Conservation (phyloP, 2,888 invertebrate genomes). For the Cheiracanthium punctorium region DNA sequence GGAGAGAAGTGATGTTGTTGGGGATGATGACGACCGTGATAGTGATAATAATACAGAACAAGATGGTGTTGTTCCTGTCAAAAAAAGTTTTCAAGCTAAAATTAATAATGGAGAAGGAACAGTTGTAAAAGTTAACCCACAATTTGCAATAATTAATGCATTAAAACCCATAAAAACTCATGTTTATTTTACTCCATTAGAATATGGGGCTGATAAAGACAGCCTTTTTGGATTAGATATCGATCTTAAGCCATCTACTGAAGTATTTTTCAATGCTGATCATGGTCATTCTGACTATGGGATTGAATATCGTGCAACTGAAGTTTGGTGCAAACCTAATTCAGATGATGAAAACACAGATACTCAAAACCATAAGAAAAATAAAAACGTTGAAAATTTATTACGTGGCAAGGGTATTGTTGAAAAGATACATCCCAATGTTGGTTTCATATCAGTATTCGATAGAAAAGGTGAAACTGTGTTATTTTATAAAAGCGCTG, state of each 20-base stretch:
- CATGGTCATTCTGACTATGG: conserved; percentile 27
- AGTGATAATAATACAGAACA: background rate
- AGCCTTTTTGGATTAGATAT: conserved; percentile 35
- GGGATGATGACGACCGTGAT: background rate
- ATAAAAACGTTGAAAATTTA: background rate
- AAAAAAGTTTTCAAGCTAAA: background rate
- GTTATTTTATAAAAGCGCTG: conserved; percentile 38
- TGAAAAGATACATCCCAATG: conserved; percentile 35
- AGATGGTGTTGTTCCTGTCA: too few species aligned
- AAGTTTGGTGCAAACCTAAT: conserved; percentile 40
- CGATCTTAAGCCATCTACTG: background rate
- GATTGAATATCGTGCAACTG: conserved; percentile 38
- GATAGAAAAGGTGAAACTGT: conserved; percentile 16
- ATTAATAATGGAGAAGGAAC: conserved; percentile 26
- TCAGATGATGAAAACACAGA: background rate
- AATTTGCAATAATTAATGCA: conserved; percentile 37
- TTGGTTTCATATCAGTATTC: conserved; percentile 44
- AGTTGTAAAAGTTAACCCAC: conserved; percentile 30
- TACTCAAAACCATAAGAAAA: conserved; percentile 25
- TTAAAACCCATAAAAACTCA: conserved; percentile 35
- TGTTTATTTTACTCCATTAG: conserved; percentile 41
- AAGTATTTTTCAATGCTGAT: conserved; percentile 34
- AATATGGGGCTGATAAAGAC: conserved; percentile 22
- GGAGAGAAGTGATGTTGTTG: background rate
- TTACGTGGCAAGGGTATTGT: conserved; percentile 40